Evolutionary conservation across 2,888 invertebrate genomes (phyloP).

Genomic region (Tiphia femorata): DNA sequence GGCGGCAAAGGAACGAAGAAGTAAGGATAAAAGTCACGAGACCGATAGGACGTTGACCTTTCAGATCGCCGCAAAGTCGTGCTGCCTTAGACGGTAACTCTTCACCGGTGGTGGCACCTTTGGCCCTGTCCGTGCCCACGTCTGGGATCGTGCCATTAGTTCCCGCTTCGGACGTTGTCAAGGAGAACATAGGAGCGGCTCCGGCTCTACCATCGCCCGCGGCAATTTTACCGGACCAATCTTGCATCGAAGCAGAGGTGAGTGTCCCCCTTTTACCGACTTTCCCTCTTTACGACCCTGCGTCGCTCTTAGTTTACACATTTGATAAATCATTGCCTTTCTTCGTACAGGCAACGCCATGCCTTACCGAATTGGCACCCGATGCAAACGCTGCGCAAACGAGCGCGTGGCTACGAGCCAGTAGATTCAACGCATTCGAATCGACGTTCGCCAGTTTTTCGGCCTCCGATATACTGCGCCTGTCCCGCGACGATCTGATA

Average conservation of each 20-base stretch:
- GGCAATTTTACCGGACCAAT: slow-evolving; percentile 52
- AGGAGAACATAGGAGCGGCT: slow-evolving; percentile 48
- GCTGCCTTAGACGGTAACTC: slow-evolving; percentile 44
- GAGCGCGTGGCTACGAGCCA: slow-evolving; percentile 82
- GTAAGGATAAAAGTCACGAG: neutral
- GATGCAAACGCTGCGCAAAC: slow-evolving; percentile 81
- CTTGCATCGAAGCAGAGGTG: slow-evolving; percentile 47
- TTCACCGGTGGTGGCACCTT: slow-evolving; percentile 54
- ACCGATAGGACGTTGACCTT: slow-evolving; percentile 21
- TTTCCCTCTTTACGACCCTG: neutral
- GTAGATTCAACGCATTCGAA: slow-evolving; percentile 83
- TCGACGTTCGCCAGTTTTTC: slow-evolving; percentile 87
- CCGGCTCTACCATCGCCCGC: slow-evolving; percentile 51
- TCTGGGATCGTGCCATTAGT: slow-evolving; percentile 50
- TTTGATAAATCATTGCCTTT: neutral
- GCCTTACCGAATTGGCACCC: slow-evolving; percentile 70
- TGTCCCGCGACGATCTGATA: slow-evolving; percentile 92
- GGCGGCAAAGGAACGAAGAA: too few species aligned
- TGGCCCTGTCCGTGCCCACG: slow-evolving; percentile 47
- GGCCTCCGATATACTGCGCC: slow-evolving; percentile 88
- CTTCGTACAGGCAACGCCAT: slow-evolving; percentile 20
- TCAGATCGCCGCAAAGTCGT: slow-evolving; percentile 56
- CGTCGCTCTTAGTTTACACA: too few species aligned
- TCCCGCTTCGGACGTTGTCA: slow-evolving; percentile 44
- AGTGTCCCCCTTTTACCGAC: too few species aligned